Percentiles rank a stretch among this genome's conserved stretches.
Evolutionary conservation across 2,113 vertebrate genomes (phyloP).

Genomic region (Bubalus kerabau): DNA sequence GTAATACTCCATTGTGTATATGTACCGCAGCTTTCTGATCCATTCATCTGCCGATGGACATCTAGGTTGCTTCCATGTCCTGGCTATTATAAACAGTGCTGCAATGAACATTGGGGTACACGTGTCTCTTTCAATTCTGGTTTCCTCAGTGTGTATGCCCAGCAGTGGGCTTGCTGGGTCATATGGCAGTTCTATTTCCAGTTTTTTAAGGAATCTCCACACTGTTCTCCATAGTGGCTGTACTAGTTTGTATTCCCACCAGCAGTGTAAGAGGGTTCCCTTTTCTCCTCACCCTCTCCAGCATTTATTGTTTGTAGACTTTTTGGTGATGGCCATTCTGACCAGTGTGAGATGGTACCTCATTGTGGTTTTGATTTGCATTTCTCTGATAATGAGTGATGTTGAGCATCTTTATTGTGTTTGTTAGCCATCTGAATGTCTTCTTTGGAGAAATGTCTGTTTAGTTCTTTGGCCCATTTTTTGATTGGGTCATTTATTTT

Average conservation of each 20-base stretch:
- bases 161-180: not conserved
- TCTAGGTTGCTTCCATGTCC: not conserved
- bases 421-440: not conserved
- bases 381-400: not conserved
- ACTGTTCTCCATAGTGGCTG: not conserved
- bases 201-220: not conserved
- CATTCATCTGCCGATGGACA: fast-evolving
- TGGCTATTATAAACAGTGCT: not conserved
- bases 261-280: not conserved
- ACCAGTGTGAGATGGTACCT: not conserved
- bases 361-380: not conserved
- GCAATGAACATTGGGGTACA: not conserved
- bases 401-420: not conserved
- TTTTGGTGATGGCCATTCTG: not conserved
- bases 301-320: not conserved
- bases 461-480: not conserved
- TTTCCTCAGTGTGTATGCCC: not conserved
- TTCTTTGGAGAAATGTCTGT: not conserved
- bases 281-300: not conserved
- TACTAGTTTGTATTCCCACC: not conserved
- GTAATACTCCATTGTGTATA: not conserved
- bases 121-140: not conserved
- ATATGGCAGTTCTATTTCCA: not conserved
- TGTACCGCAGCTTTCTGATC: not conserved
- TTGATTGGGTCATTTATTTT: not conserved